Evolutionary conservation across 2,888 invertebrate genomes (phyloP), one percentile per base, ranked within the genome.

Genomic region (Tyria jacobaeae): DNA sequence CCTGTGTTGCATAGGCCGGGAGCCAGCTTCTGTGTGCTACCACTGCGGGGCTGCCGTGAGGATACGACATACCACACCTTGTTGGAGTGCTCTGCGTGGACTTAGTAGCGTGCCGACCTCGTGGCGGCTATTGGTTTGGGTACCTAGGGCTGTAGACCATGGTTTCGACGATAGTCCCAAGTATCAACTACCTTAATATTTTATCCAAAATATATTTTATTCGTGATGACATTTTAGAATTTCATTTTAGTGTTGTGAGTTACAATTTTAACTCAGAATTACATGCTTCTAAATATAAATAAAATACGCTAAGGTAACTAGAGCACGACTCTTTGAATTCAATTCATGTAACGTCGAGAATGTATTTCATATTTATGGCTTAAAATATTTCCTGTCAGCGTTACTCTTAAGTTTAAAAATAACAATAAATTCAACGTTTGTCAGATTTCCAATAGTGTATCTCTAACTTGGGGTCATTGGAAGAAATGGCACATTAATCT

Each of bases 331-430:
- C 53, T 64, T 75, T 44, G 41, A 62, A 75, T 75, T 48, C 56
- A 53, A 68, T 54, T 35, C 31, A 27, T 57, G 69, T 44, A 44
- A 62, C 35, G 52, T 10, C 27, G 15, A 48, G 5, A 47, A 44
- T 63, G 49, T 75, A 68, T 62, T 60, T 72, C 62, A 72, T 58
- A 41, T 68, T 72, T 72, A 72, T 55, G 64, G 56, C 54, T 50
- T 25, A 25, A 47, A 44, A 50, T 31, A 62, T 44, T 57, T 54
- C 51, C 49, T 17, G 14, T 15, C 24, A 17, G 57, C 31, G 21
- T 44, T 17, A 41, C 31, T 35, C 24, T 14, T 58, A 34, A 27
- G 39, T 21, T 12, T 59, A 35, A 53, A 44, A 47, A 27, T 53
- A 53, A 47, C 56, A 35, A 48, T 48, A 56, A 56, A 56, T 48